Conservation (phyloP, 2,113 vertebrate genomes). For the Hemiprocne comata region DNA sequence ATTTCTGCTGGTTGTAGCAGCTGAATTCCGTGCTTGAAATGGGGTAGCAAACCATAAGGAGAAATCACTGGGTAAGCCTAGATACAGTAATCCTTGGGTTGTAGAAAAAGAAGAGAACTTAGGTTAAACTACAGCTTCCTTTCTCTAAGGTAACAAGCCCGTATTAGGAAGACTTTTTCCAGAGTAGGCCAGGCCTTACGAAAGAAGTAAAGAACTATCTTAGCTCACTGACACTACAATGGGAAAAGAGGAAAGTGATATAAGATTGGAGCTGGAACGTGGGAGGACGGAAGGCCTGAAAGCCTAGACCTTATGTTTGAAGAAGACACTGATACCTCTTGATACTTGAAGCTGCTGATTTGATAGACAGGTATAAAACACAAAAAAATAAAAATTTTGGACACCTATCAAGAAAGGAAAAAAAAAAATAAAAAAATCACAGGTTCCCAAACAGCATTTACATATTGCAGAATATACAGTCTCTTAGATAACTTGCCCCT, state of each 20-base stretch:
- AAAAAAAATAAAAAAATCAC: background rate
- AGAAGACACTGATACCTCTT: background rate
- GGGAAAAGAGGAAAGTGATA: background rate
- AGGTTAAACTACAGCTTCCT: background rate
- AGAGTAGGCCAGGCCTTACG: background rate
- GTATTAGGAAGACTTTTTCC: background rate
- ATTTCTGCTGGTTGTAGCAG: background rate
- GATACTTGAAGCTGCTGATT: background rate
- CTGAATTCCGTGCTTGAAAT: background rate
- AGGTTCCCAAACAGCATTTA: background rate
- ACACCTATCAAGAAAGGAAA: background rate
- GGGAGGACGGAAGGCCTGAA: background rate
- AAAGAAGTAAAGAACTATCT: background rate
- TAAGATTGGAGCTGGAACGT: background rate
- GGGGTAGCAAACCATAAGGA: background rate
- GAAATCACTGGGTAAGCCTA: background rate
- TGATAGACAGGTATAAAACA: background rate
- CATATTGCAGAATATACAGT: background rate
- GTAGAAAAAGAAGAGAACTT: background rate
- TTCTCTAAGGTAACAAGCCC: background rate
- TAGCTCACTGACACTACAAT: fast-evolving
- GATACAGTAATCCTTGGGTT: background rate
- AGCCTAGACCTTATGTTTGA: background rate
- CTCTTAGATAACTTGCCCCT: background rate
- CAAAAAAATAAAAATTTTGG: background rate